Conservation (phyloP, 2,113 vertebrate genomes). For the Ictalurus punctatus region DNA sequence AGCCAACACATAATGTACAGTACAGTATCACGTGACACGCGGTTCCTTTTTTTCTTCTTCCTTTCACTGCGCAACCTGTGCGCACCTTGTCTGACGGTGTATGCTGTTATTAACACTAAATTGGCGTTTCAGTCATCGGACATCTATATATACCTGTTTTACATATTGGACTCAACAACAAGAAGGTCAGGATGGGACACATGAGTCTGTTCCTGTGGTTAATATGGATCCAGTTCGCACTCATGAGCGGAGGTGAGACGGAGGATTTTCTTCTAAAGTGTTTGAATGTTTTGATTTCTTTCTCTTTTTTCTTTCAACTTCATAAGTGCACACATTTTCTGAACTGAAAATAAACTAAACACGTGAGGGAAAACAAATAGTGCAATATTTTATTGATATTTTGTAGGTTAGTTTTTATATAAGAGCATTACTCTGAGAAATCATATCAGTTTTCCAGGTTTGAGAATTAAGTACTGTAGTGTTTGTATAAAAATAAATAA, state of each 20-base stretch:
- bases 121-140: neutral
- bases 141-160: neutral
- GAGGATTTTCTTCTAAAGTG: neutral
- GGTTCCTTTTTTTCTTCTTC: neutral
- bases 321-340: neutral
- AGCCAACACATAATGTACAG: neutral
- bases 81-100: neutral
- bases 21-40: neutral
- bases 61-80: neutral
- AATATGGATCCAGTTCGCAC: neutral
- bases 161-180: neutral
- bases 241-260: constrained; percentile 36
- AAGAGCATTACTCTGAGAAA: neutral
- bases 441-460: neutral
- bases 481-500: neutral
- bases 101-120: neutral
- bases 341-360: neutral
- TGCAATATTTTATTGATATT: neutral
- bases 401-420: neutral
- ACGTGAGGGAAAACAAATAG: neutral
- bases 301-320: neutral
- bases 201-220: constrained; percentile 14
- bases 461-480: neutral
- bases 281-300: neutral
- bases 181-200: constrained; percentile 15